Conservation (phyloP, 2,888 invertebrate species). For the Ornithoptera priamus region DNA sequence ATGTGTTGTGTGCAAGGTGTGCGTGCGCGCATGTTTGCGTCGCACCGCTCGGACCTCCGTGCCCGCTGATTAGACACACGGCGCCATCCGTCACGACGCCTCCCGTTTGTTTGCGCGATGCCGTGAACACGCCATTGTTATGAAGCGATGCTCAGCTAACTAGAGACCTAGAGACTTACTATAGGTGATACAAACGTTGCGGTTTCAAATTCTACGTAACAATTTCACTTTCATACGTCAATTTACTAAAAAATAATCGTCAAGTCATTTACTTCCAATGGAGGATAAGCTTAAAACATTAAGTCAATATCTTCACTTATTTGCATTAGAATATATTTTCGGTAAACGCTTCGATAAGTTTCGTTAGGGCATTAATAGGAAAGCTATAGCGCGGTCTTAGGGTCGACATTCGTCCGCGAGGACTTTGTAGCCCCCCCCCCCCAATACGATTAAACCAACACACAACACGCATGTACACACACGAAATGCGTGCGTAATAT, state of each 20-base stretch:
- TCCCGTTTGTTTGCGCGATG: conserved; percentile 15
- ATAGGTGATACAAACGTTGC: background rate
- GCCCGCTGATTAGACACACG: conserved; percentile 21
- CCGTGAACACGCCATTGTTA: conserved; percentile 8
- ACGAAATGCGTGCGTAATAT: conserved; percentile 26
- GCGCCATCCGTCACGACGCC: conserved; percentile 15
- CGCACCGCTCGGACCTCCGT: conserved; percentile 23
- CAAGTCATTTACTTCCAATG: background rate
- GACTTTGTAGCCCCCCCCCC: background rate
- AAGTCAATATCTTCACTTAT: background rate
- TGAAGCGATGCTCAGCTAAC: conserved; percentile 7
- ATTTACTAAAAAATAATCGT: background rate
- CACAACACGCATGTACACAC: conserved; percentile 13
- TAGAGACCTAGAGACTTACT: background rate
- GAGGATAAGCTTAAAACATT: background rate
- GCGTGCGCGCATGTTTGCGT: conserved; percentile 1
- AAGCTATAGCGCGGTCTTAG: background rate
- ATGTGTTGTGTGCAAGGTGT: conserved; percentile 16
- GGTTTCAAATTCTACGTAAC: background rate
- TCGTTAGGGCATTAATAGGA: background rate
- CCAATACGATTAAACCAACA: conserved; percentile 18
- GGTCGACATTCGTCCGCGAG: background rate
- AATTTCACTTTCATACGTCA: background rate
- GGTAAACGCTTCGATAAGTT: background rate
- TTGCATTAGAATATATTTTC: background rate